Evolutionary conservation across 2,113 vertebrate species (phyloP), one percentile per base, ranked within the genome.

Genomic region (Litocranius walleri): DNA sequence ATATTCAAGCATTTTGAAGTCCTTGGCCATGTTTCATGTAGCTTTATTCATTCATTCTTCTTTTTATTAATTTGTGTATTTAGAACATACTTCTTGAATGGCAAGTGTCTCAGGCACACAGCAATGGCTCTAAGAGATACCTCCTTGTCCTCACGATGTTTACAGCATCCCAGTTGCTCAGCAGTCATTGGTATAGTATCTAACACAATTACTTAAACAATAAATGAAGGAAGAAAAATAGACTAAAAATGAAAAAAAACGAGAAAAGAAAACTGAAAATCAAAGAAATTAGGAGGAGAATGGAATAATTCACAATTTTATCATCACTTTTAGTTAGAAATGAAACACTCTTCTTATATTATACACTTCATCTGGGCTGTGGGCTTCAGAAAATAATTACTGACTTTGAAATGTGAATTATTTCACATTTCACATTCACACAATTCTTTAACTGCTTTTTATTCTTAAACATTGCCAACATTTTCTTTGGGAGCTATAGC

Each of bases 371-470:
- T 87, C 52, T 54, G 36, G 21, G 36, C 64, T 86, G 29, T 64
- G 50, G 88, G 87, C 27, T 74, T 97, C 33, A 56, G 90, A 82
- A 95, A 97, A 96, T 87, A 96, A 96, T 92, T 71, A 54, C 33
- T 62, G 33, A 64, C 67, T 95, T 97, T 93, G 64, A 97, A 96
- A 95, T 82, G 16, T 84, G 95, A 97, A 93, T 94, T 95, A 77
- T 77, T 77, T 77, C 23, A 43, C 71, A 74, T 43, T 74, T 74
- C 21, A 14, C 71, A 77, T 77, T 77, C 71, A 77, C 67, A 54
- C 17, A 90, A 95, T 8, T 36, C 52, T 91, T 94, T 80, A 90
- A 57, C 11, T 71, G 45, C 30, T 96, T 84, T 96, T 93, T 86
- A 57, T 93, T 96, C 62, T 87, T 77, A 91, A 93, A 84, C 23